Evolutionary conservation across 1,140 invertebrate genomes (phyloP), one percentile per base, ranked within the genome.

Genomic region (Nasonia vitripennis): DNA sequence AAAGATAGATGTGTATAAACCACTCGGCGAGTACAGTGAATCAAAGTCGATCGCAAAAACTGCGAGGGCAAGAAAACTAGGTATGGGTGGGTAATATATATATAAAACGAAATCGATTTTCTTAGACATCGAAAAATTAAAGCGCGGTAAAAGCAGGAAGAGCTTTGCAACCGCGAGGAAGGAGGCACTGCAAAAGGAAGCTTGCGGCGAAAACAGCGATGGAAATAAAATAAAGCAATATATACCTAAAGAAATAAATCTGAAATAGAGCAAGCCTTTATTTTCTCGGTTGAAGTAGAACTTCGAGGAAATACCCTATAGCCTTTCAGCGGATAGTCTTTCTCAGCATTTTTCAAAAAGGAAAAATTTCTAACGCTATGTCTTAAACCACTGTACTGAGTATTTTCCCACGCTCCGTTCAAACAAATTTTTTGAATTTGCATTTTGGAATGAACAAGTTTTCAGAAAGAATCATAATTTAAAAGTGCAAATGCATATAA

Each of bases 181-280:
- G 74, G 41, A 9, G 55, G 20, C 0, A 7, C 1, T 23, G 23
- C 37, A 27, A 45, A 77, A 51, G 34, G 23, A 77, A 77, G 75
- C 45, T n/a, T 23, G 10, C 6, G 20, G 45, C 6, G 51, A 77
- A 41, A 77, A 77, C 45, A 51, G 45, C 7, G 45, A 0, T n/a
- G 45, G 37, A 34, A 51, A 77, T 77, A 51, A 77, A 77, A 77
- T 51, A 23, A 51, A n/a, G 75, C 31, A 14, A n/a, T 62, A 62
- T 45, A 45, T 45, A 41, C 71, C 45, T 23, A 75, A 45, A n/a
- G 75, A 77, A 77, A 75, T 75, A 75, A 75, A 45, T 75, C 73
- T 75, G 75, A 77, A 77, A 77, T 77, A 27, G 75, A 77, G 45
- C 75, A 27, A 77, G 17, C 74, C 41, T 48, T 77, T 77, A 77